These are phyloP conservation scores for Leucoraja ocellata DNA, from an alignment of 2,797 vertebrate species.

Conservation along the genomic window DNA sequence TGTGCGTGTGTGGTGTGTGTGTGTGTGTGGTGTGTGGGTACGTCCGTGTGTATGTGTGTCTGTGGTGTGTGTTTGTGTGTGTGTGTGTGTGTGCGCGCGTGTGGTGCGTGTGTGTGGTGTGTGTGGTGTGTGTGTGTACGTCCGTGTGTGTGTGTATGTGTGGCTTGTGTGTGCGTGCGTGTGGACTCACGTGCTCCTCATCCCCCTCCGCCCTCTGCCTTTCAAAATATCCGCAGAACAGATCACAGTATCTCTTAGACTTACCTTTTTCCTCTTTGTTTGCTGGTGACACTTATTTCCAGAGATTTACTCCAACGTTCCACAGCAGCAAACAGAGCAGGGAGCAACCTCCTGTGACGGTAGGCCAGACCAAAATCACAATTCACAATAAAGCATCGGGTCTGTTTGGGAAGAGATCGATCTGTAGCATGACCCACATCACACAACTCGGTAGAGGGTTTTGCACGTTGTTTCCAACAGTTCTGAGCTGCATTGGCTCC, in stretches of 20 bases:
- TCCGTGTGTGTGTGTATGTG: too few relatives aligned
- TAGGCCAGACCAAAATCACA: not conserved
- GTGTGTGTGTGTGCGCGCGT: too few relatives aligned
- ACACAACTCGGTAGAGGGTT: not conserved
- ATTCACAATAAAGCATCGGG: not conserved
- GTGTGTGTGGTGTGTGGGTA: too few relatives aligned
- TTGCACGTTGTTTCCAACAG: not conserved
- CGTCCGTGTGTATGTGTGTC: too few relatives aligned
- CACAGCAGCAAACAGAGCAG: not conserved
- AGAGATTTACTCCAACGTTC: not conserved
- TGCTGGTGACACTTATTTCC: not conserved
- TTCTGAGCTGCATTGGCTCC: slow-evolving; percentile 57
- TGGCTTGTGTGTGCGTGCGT: too few relatives aligned
- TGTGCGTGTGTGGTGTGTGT: too few relatives aligned
- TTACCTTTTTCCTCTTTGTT: not conserved
- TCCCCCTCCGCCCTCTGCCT: too few relatives aligned
- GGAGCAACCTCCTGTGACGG: not conserved
- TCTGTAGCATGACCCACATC: not conserved
- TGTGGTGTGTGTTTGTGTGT: too few relatives aligned
- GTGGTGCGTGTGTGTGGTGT: too few relatives aligned
- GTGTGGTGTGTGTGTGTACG: too few relatives aligned
- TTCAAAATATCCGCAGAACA: not conserved
- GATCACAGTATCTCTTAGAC: not conserved
- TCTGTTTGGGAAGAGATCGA: not conserved
- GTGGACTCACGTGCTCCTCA: too few relatives aligned